Evolutionary conservation across 2,797 vertebrate species (phyloP), one percentile per base, ranked within the genome.

Genomic region (Leptodactylus fallax): DNA sequence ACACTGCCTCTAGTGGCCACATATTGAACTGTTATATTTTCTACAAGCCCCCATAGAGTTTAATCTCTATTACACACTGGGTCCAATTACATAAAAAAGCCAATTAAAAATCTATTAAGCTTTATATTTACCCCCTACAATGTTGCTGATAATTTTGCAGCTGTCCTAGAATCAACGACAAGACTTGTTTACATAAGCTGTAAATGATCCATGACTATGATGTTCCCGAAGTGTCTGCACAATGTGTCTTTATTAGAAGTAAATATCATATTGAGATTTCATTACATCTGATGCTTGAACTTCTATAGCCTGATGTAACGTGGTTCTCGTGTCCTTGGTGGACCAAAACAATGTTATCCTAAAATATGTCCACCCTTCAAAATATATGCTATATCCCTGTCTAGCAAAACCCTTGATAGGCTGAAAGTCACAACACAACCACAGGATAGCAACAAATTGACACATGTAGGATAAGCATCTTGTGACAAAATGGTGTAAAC

Each of bases 41-140:
- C 19, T 53, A 53, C 47, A 77, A 77, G 49, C 21, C 21, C 49
- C 49, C 49, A 53, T 19, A 77, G 49, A 77, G 49, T 53, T 76
- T 51, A 51, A 49, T 76, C 49, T 76, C 72, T 76, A 76, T 76
- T 51, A 76, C 49, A 53, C 74, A 77, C 21, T 53, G 74, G 74
- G 49, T 77, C 21, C 49, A 77, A 77, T 77, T 77, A 53, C n/a
- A 53, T 53, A 23, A 53, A 72, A 36, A 53, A 77, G 49, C 5
- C 74, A 77, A 77, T 77, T 77, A 77, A 77, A 77, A 53, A 53
- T 77, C 11, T 53, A 77, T 77, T 53, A 77, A 77, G 23, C 12
- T n/a, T 23, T 77, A 77, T 77, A 77, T 77, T 77, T 77, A 53
- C 72, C 72, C 72, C 72, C 72, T 77, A 23, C 74, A 14, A 77